phyloP scores from a whole-genome alignment of 2,113 vertebrate genomes.

The Mesitornis unicolor region DNA sequence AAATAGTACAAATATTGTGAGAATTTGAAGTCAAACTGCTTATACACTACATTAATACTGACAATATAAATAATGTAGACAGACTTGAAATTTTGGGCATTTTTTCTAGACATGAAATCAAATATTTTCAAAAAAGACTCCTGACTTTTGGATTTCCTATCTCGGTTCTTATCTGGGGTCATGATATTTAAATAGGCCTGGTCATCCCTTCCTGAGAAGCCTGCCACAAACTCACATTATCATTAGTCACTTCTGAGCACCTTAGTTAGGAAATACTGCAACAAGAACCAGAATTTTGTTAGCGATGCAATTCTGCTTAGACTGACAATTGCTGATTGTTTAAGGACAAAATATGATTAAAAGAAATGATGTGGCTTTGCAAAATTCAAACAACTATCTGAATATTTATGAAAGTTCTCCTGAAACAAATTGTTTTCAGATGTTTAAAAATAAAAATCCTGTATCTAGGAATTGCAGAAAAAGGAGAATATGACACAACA shows the following conservation, averaged over 20 bases:
- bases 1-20: not conserved
- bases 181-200: fast-evolving
- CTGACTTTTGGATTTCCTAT: not conserved
- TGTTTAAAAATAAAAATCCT: not conserved
- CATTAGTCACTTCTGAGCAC: not conserved
- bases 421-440: not conserved
- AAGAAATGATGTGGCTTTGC: fast-evolving
- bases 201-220: not conserved
- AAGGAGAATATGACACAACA: not conserved
- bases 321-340: not conserved
- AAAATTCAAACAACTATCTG: not conserved
- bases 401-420: not conserved
- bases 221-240: not conserved
- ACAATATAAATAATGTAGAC: not conserved
- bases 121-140: not conserved
- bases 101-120: not conserved
- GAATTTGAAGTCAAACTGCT: not conserved
- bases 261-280: not conserved
- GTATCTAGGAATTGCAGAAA: not conserved
- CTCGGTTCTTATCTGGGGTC: not conserved
- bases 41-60: not conserved
- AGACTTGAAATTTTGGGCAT: not conserved
- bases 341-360: not conserved
- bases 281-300: not conserved
- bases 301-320: not conserved